Evolutionary conservation across 2,888 invertebrate species (phyloP).

Genomic region (Eurois occulta): DNA sequence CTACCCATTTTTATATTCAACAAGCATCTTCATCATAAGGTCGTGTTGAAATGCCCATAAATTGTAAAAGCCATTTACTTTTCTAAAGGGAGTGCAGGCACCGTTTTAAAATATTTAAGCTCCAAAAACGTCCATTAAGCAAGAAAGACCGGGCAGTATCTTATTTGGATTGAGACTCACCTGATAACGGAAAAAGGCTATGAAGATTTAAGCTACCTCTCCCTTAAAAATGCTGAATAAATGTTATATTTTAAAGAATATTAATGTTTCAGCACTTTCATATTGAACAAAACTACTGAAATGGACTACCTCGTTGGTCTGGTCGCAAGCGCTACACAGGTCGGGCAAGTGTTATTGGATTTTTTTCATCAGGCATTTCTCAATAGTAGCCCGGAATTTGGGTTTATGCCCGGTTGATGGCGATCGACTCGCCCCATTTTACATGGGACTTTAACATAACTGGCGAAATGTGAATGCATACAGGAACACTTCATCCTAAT

Average conservation of each 20-base stretch:
- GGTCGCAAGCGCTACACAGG: too few relatives aligned
- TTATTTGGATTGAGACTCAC: constrained; percentile 49
- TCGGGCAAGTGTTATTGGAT: neutral
- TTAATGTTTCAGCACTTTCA: neutral
- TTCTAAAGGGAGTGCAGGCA: constrained; percentile 29
- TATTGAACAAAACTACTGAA: neutral
- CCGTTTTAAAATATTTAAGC: constrained; percentile 48
- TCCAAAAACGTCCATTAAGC: constrained; percentile 46
- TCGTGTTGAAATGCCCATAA: constrained; percentile 1
- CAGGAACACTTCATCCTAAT: neutral
- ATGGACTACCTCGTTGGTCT: neutral
- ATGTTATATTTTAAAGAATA: constrained; percentile 4
- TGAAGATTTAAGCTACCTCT: constrained; percentile 12
- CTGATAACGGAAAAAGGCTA: constrained; percentile 26
- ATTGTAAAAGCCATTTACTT: constrained; percentile 33
- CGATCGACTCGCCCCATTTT: neutral
- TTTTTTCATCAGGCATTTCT: neutral
- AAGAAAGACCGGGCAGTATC: constrained; percentile 32
- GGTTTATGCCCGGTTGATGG: neutral
- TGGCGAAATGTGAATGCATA: neutral
- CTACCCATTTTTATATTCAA: neutral
- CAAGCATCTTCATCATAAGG: constrained; percentile 5
- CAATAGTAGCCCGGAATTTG: too few relatives aligned
- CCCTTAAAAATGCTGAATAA: constrained; percentile 8
- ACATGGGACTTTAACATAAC: neutral